Base-by-base conservation (phyloP, 2,888 invertebrate genomes). In the Anthrax anthrax region DNA sequence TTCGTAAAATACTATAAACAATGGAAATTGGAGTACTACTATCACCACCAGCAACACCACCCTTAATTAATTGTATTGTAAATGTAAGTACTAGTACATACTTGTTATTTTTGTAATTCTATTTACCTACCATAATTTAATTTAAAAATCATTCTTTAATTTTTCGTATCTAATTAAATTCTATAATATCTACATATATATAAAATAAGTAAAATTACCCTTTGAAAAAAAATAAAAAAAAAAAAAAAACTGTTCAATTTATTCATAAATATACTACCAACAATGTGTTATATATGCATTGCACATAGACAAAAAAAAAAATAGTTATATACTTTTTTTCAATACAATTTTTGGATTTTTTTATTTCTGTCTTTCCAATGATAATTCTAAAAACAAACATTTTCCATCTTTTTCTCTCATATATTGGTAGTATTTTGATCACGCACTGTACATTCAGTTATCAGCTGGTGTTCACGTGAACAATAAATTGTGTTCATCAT, bases 401-500 rank as follows among this genome's bases (percentile, higher is more conserved):
- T 51, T 39, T 47, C 54, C 51, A 42, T 64, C 62, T 58, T 60
- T 51, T 53, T 66, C 57, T 23, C 56, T 55, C 65, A 43, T 48
- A 52, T 44, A 40, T 50, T 41, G 44, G 48, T 47, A 56, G 58
- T 55, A 55, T 57, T 56, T 53, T 56, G 64, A 66, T 67, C 68
- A 68, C 65, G 67, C 67, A 66, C 58, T 57, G 56, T 58, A 58
- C 66, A 68, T 67, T 72, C 72, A 67, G 68, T 66, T 67, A 78
- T 77, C 84, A 84, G 78, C 74, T 79, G 69, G 68, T 69, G 80
- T 76, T 76, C 87, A 88, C 86, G 87, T 87, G 87, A 84, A 84
- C 78, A 79, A 64, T 80, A 62, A 52, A 54, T 57, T 32, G 13
- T 37, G 12, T 42, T 32, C 42, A 29, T 32, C 10, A 9, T 18